phyloP scores from a whole-genome alignment of 1,140 invertebrate species.

The Samia ricini region DNA sequence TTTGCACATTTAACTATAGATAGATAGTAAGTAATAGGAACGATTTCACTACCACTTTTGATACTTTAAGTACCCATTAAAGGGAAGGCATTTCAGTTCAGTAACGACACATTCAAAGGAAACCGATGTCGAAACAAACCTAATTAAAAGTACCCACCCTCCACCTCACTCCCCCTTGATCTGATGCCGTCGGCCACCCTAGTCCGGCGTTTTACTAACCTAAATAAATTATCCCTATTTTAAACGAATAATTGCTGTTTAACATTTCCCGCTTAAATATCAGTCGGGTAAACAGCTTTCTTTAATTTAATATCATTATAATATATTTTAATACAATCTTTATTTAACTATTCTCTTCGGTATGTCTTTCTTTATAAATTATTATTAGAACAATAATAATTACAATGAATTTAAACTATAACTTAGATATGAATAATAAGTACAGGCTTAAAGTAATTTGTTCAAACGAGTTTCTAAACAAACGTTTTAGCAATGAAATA shows the following conservation, averaged over 20 bases:
- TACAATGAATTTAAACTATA: too few relatives aligned
- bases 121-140: conserved; percentile 39
- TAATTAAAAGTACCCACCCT: conserved; percentile 31
- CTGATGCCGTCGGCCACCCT: neutral
- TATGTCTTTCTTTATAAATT: too few relatives aligned
- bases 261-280: conserved; percentile 14
- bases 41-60: neutral
- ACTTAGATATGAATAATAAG: too few relatives aligned
- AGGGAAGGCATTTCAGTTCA: neutral
- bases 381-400: too few relatives aligned
- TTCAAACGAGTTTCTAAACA: neutral
- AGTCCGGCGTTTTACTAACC: conserved; percentile 28
- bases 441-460: neutral
- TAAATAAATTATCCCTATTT: conserved; percentile 38
- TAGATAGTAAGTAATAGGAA: neutral
- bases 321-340: too few relatives aligned
- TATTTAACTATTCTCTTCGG: too few relatives aligned
- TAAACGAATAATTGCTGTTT: conserved; percentile 33
- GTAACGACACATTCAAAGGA: conserved; percentile 14
- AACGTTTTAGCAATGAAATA: neutral
- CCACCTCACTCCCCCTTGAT: conserved; percentile 9
- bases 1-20: neutral
- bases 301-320: neutral
- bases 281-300: neutral
- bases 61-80: neutral